Base-by-base conservation (phyloP, 2,888 invertebrate genomes). In the Folsomia candida region DNA sequence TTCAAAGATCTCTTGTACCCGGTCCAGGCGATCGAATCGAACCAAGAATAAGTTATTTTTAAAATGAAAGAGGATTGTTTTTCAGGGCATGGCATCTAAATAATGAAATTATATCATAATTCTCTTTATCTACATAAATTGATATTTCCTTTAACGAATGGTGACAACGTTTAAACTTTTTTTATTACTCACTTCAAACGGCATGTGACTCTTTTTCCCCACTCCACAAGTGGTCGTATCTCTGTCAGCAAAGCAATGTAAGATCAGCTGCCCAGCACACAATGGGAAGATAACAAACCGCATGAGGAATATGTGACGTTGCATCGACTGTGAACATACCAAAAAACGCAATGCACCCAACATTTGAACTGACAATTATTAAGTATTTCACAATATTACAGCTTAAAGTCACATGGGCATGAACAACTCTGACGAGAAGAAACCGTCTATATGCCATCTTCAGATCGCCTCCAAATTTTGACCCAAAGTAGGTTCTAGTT, bases 11-110 rank as follows among this genome's bases (percentile, higher is more conserved):
- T 81, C 67, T 82, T 82, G 79, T 83, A 85, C 1, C 85, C 85
- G 37, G 81, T 80, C 68, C 84, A 81, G 4, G 84, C 81, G 79
- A 11, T 81, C 14, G 81, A 68, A 70, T 84, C 84, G 80, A 85
- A 84, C 86, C n/a, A n/a, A n/a, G n/a, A n/a, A n/a, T n/a, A n/a
- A n/a, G n/a, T n/a, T n/a, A n/a, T n/a, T n/a, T n/a, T 81, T 22
- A 84, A 85, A 57, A 85, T 76, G 80, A 85, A 86, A 2, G 85
- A 86, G 1, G 85, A 82, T 51, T 78, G 78, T 51, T 80, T 79
- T 78, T 87, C 86, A 6, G 86, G 86, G 74, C 85, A 85, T 6
- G 83, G 81, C 62, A 83, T 82, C 84, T 85, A 79, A 47, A 47
- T 47, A 47, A 47, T 47, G 47, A 47, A 9, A 47, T 47, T 47